Base-by-base conservation (phyloP, 2,888 invertebrate genomes). In the Marasmarcha lunaedactyla region DNA sequence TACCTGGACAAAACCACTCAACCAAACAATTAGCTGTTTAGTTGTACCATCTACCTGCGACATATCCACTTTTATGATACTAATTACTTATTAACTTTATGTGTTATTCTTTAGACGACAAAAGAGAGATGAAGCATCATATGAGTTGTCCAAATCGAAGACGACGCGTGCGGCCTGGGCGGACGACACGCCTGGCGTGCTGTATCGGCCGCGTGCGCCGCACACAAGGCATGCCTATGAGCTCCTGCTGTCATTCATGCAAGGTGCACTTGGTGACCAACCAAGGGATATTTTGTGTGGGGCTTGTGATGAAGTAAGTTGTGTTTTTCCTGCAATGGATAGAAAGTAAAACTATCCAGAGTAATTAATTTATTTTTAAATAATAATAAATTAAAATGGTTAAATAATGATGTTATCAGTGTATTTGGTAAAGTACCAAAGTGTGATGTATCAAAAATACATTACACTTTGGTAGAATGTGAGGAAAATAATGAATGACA, bases 161-260 rank as follows among this genome's bases (percentile, higher is more conserved):
- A 94, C 95, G 0, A 89, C 92, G 0, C 92, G 93, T 0, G 78
- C 93, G 1, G 85, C 95, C 0, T 94, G 94, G 38, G 95, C 97
- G 42, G 96, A 97, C 57, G 97, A 97, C 65, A 90, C 97, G 79
- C 95, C 95, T 0, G 97, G 97, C 2, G 95, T 97, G 48, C 86
- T 97, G 42, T 98, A 98, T 74, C 86, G 97, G 14, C 99, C 99
- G 0, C 92, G 98, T 65, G 98, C 98, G 0, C 96, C 97, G 67
- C 98, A 99, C 76, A 99, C 99, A 0, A 86, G 97, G 33, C 97
- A 98, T 63, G 98, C 98, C 0, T 99, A 98, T 56, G 98, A 98
- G 69, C 90, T 98, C 30, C 84, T 99, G 37, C 84, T 99, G 25
- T 96, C 95, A 51, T 97, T 98, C 63, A 94, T 99, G 68, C 98